Percentiles rank a stretch among this genome's conserved stretches.
These are phyloP conservation scores for Tolmerus cingulatus DNA, from an alignment of 2,888 invertebrate genomes.

Conservation along the genomic window DNA sequence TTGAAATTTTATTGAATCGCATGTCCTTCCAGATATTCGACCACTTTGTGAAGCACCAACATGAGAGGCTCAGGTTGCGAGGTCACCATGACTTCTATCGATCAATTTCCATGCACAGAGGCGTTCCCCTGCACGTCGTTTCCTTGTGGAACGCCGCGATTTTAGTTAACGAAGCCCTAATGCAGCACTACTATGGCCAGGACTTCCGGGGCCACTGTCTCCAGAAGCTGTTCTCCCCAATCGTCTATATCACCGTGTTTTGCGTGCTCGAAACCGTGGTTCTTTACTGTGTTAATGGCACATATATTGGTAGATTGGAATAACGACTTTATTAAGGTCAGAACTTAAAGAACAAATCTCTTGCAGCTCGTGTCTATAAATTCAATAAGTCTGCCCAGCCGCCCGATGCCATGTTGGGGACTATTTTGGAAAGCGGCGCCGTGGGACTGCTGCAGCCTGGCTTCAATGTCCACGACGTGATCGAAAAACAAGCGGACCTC, in stretches of 20 bases:
- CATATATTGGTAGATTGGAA: slow-evolving; percentile 65
- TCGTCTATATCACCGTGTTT: slow-evolving; percentile 68
- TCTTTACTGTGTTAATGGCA: slow-evolving; percentile 65
- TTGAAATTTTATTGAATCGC: neutral
- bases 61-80: slow-evolving; percentile 69
- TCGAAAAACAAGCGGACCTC: slow-evolving; percentile 74
- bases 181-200: slow-evolving; percentile 68
- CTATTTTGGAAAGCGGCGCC: slow-evolving; percentile 55
- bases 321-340: neutral
- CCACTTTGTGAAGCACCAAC: slow-evolving; percentile 68
- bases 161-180: slow-evolving; percentile 66
- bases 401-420: slow-evolving; percentile 71
- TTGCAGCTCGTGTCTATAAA: slow-evolving; percentile 67
- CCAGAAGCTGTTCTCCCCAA: slow-evolving; percentile 65
- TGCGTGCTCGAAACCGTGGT: slow-evolving; percentile 66
- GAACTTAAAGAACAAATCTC: neutral
- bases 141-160: slow-evolving; percentile 71
- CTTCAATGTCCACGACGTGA: slow-evolving; percentile 67
- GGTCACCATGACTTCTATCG: slow-evolving; percentile 76
- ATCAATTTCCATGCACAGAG: slow-evolving; percentile 68
- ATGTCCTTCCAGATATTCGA: slow-evolving; percentile 66
- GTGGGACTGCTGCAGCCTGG: slow-evolving; percentile 63
- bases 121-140: slow-evolving; percentile 70
- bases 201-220: slow-evolving; percentile 66
- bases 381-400: slow-evolving; percentile 69